Evolutionary conservation across 2,888 invertebrate genomes (phyloP), one percentile per base, ranked within the genome.

Genomic region (Drosophila helvetica): DNA sequence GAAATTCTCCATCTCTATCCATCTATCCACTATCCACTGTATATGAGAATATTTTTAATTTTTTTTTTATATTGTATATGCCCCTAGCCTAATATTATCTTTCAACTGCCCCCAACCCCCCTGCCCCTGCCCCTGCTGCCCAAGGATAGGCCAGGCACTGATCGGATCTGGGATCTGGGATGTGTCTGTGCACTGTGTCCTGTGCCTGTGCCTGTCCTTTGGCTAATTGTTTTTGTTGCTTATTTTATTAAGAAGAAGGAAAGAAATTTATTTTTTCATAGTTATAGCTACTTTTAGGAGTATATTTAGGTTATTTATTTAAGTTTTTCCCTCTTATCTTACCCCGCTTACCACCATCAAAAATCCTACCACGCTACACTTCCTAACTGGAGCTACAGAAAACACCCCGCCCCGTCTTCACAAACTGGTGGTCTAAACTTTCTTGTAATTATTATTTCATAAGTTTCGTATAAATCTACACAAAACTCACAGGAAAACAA

Each of bases 161-260:
- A 33, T 33, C 33, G 22, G 19, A 19, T 22, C 46, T 56, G 46
- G 56, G 46, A 30, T 45, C 1, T 38, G 38, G 30, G 18, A 59
- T 47, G 3, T 5, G 30, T 3, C 10, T 30, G 10, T 1, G 30
- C 0, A 18, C 7, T 33, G 17, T 27, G 48, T 55, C 55, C 54
- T 18, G 54, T 30, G 22, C 10, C 60, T 6, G 59, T 33, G 43
- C 15, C 63, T 65, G 56, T 54, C 18, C 54, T 66, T 79, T 72
- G 79, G 75, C 74, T 71, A 79, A 81, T 88, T 88, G 88, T 88
- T 88, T 88, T 88, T 88, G 88, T 88, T 88, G 88, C 87, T 88
- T 88, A 88, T 89, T 88, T 83, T 83, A 86, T 83, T 84, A 83
- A 71, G 43, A 57, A 60, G 57, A 67, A 46, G 59, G 60, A 69